phyloP scores from a whole-genome alignment of 1,140 invertebrate species.

The Penaeus vannamei region DNA sequence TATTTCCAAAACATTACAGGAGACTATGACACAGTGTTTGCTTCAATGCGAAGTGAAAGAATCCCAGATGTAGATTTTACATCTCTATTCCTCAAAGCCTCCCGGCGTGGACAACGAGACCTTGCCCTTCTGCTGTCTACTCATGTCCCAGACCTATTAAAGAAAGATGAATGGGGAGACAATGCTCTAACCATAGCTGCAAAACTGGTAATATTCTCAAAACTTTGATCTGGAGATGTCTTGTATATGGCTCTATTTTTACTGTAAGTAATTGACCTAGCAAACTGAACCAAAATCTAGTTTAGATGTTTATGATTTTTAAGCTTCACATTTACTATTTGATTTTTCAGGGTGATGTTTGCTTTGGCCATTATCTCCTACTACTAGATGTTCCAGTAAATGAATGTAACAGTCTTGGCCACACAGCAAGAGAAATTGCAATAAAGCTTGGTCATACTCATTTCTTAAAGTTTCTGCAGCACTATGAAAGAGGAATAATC shows the following conservation, averaged over 20 bases:
- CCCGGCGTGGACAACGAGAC: neutral
- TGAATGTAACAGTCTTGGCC: neutral
- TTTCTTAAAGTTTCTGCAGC: neutral
- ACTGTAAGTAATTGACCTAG: no score
- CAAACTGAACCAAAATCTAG: no score
- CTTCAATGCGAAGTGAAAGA: neutral
- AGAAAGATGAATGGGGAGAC: slow-evolving; percentile 20
- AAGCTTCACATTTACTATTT: no score
- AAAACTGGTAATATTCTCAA: neutral
- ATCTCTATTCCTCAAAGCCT: neutral
- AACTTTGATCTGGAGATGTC: neutral
- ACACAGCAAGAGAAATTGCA: slow-evolving; percentile 6
- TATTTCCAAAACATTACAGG: neutral
- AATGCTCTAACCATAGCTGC: slow-evolving; percentile 40
- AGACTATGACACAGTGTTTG: slow-evolving; percentile 22
- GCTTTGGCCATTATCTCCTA: slow-evolving; percentile 26
- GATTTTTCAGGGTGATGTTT: slow-evolving; percentile 29
- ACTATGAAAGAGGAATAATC: no score
- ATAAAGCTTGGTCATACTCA: neutral
- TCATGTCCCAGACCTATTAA: neutral
- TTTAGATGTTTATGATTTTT: no score
- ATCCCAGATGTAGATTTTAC: slow-evolving; percentile 24
- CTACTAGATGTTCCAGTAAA: slow-evolving; percentile 1
- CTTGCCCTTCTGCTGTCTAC: slow-evolving; percentile 20
- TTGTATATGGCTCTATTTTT: neutral